Conservation (phyloP, 2,797 vertebrate species). For the Parauchenoglanis punctatus region DNA sequence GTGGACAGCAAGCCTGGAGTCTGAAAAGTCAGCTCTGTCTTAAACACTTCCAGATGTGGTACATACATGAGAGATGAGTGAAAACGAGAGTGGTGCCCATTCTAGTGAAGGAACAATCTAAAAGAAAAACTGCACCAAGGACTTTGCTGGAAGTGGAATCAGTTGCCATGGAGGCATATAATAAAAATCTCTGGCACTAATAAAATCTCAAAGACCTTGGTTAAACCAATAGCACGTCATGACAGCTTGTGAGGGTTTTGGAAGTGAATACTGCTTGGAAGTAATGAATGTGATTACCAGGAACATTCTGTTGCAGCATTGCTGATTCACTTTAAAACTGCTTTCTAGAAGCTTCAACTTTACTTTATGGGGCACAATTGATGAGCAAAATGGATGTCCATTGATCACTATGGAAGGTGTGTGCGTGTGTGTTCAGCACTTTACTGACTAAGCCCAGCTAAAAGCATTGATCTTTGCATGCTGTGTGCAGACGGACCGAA, state of each 20-base stretch:
- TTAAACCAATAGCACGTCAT: neutral
- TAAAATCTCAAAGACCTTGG: slow-evolving; percentile 27
- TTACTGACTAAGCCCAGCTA: slow-evolving; percentile 37
- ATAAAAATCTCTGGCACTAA: slow-evolving; percentile 8
- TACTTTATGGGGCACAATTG: slow-evolving; percentile 24
- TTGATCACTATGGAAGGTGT: slow-evolving; percentile 34
- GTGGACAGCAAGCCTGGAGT: slow-evolving; percentile 74
- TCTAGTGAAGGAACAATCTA: neutral
- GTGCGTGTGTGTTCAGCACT: slow-evolving; percentile 20
- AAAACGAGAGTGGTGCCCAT: slow-evolving; percentile 28
- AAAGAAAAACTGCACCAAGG: slow-evolving; percentile 21
- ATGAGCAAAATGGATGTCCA: slow-evolving; percentile 17
- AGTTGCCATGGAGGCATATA: slow-evolving; percentile 2
- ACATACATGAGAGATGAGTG: slow-evolving; percentile 55
- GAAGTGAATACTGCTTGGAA: neutral
- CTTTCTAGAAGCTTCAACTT: slow-evolving; percentile 3
- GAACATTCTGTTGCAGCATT: neutral
- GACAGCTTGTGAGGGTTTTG: neutral
- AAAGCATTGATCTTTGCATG: slow-evolving; percentile 48
- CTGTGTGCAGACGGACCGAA: slow-evolving; percentile 33
- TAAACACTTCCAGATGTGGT: slow-evolving; percentile 85
- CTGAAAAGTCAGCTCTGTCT: slow-evolving; percentile 75
- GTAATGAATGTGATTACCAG: neutral
- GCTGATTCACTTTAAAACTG: slow-evolving; percentile 16
- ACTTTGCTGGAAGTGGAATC: neutral